A percentile compares a stretch with the other conserved stretches of the same genome.
Evolutionary conservation across 1,140 invertebrate genomes (phyloP).

Genomic region (Lineus longissimus): DNA sequence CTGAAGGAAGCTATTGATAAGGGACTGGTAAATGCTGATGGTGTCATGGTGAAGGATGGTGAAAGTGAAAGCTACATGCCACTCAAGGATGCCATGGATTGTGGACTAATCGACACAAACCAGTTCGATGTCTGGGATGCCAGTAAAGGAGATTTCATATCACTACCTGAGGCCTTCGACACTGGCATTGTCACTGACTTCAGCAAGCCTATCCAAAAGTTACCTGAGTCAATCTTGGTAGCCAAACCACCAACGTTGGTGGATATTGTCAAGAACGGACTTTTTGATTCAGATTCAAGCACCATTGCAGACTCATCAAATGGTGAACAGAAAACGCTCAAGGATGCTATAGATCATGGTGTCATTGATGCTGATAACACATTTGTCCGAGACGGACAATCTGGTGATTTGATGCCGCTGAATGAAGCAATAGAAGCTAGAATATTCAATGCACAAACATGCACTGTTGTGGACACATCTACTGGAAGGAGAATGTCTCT

Average conservation of each 20-base stretch:
- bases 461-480: slow-evolving; percentile 74
- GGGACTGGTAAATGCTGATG: slow-evolving; percentile 70
- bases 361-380: slow-evolving; percentile 1
- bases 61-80: slow-evolving; percentile 68
- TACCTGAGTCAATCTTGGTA: slow-evolving; percentile 24
- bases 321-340: slow-evolving; percentile 49
- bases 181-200: background rate
- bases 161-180: background rate
- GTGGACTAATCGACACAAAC: slow-evolving; percentile 66
- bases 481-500: slow-evolving; percentile 64
- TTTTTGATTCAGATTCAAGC: slow-evolving; percentile 38
- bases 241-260: slow-evolving; percentile 41
- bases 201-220: background rate
- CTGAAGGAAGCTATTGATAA: slow-evolving; percentile 21
- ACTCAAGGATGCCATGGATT: slow-evolving; percentile 66
- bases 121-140: slow-evolving; percentile 1
- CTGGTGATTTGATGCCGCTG: background rate
- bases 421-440: slow-evolving; percentile 48
- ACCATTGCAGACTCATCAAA: slow-evolving; percentile 64
- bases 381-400: background rate
- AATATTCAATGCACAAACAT: slow-evolving; percentile 72
- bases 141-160: background rate
- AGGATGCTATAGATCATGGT: background rate
- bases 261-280: background rate
- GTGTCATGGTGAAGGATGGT: slow-evolving; percentile 52